Base-by-base conservation (phyloP, 2,888 invertebrate genomes). In the Parnassius orleans region DNA sequence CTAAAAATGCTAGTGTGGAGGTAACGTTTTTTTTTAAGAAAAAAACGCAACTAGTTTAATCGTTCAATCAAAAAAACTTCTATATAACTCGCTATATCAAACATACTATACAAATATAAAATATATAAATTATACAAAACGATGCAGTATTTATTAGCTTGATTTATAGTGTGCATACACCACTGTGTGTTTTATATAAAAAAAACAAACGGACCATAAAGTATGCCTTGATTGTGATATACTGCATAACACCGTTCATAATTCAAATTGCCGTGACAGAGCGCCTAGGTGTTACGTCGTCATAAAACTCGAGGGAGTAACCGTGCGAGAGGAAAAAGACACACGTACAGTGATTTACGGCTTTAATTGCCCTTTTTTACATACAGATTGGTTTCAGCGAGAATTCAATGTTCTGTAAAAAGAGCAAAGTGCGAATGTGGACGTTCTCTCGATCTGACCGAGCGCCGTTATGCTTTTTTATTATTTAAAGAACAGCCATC, bases 211-310 rank as follows among this genome's bases (percentile, higher is more conserved):
- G 76, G 75, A 75, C 80, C 79, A 81, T 88, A 87, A 87, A 86
- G 75, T 82, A 81, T 72, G 70, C 68, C 69, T 70, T 77, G 78
- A 81, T 83, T 75, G 82, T 86, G 84, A 89, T 89, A 88, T 87
- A 90, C 77, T 79, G 79, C 81, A 83, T 84, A 83, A 84, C 80
- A 83, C 83, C 83, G 84, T 86, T 86, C 87, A 88, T 90, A 88
- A 83, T 83, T 90, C 90, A 90, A 86, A 86, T 76, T 79, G 81
- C 79, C 76, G 74, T 79, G 85, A 83, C 84, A 83, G 83, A 79
- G 74, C 73, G 76, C 76, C 76, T 75, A 70, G 78, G 64, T 70
- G 68, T 79, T 59, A 72, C 77, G 59, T 55, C 55, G 60, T 77
- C 81, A 82, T 83, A 83, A 87, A 86, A 81, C 76, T 70, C 76